Base-by-base conservation (phyloP, 1,140 invertebrate genomes). In the Acyrthosiphon pisum region DNA sequence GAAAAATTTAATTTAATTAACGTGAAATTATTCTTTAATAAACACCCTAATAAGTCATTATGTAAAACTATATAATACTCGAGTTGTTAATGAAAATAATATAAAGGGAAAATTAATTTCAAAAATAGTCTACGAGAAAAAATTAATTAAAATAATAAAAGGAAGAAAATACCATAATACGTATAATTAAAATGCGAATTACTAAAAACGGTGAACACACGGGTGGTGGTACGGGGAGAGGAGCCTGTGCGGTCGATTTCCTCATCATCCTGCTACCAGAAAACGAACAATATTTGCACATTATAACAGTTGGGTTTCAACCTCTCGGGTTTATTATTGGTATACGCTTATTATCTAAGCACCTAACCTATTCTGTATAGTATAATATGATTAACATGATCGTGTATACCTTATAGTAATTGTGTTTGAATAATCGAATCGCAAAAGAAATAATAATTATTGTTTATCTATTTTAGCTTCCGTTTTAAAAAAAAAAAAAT, bases 121-220 rank as follows among this genome's bases (percentile, higher is more conserved):
- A 76, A 76, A 76, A 76, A 76, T 18, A 76, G 60, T 76, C 18
- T n/a, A 76, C 60, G 60, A n/a, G 60, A 76, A 76, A 76, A 76
- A 76, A 76, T 76, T 76, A 76, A 76, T 76, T 76, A 76, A 76
- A 76, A 76, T 76, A 76, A 76, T 76, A 76, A 76, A 76, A 76
- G 60, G 60, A 76, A 76, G 30, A 76, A 76, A 76, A 76, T 76
- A 76, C 60, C n/a, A 76, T 76, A 76, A 76, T 76, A 76, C 60
- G 60, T n/a, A 76, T 76, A 76, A 76, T 76, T 76, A 76, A 76
- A 76, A 76, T n/a, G 60, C 60, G 60, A 76, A 76, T 76, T n/a
- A 76, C 60, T 76, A n/a, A 76, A 76, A 76, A 76, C 30, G 60
- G 60, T 0, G n/a, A 18, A n/a, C n/a, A n/a, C n/a, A 30, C 11